Percentiles rank a stretch among this genome's conserved stretches.
These are phyloP conservation scores for Aix galericulata DNA, from an alignment of 2,113 vertebrate genomes.

Conservation along the genomic window DNA sequence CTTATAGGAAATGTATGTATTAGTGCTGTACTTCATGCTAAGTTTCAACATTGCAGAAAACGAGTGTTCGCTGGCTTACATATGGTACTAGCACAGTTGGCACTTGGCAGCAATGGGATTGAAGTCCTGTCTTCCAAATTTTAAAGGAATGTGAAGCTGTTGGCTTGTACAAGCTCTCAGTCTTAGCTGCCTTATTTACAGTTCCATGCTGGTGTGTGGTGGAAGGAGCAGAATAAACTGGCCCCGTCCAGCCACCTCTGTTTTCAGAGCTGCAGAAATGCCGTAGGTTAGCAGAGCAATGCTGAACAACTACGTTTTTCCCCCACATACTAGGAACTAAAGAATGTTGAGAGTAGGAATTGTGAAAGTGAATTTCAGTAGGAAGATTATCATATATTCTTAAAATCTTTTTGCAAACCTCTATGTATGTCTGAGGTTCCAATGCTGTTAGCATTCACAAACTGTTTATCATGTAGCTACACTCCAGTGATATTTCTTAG, in stretches of 20 bases:
- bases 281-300: neutral
- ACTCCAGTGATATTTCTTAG: conserved; percentile 1
- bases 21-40: neutral
- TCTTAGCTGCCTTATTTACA: neutral
- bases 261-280: neutral
- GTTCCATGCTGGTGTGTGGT: fast-evolving
- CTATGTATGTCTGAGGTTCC: neutral
- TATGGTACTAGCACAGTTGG: neutral
- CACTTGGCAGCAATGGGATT: neutral
- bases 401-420: neutral
- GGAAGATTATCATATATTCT: neutral
- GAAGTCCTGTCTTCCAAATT: neutral
- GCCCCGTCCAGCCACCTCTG: neutral
- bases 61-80: fast-evolving
- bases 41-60: neutral
- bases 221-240: neutral
- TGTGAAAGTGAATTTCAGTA: neutral
- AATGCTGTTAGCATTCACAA: conserved; percentile 5
- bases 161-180: neutral
- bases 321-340: neutral
- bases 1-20: neutral
- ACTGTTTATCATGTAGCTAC: neutral
- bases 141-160: neutral
- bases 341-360: neutral
- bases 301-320: neutral